phyloP scores from a whole-genome alignment of 2,888 invertebrate genomes.

The Andricus curvator region DNA sequence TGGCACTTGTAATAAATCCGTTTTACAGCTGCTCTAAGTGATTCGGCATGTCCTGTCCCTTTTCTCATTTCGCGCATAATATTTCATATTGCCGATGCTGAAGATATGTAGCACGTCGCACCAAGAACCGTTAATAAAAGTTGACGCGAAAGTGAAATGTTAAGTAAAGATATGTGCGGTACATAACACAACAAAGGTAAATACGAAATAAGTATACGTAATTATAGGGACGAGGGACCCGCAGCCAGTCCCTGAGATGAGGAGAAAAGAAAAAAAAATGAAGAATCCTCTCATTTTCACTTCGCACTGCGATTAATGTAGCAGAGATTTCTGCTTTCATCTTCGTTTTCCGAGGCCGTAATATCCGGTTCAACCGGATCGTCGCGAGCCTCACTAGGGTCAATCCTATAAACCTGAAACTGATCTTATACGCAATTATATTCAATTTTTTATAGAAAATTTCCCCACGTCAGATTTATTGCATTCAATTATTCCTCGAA shows the following conservation, averaged over 20 bases:
- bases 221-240: neutral
- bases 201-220: neutral
- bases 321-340: neutral
- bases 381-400: neutral
- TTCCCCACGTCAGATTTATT: neutral
- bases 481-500: neutral
- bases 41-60: constrained; percentile 24
- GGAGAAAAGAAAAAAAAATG: neutral
- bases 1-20: constrained; percentile 6
- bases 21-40: constrained; percentile 29
- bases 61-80: constrained; percentile 14
- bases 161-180: constrained; percentile 10
- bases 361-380: neutral
- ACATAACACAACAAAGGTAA: constrained; percentile 5
- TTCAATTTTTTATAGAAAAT: neutral
- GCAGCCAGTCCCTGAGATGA: neutral
- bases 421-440: neutral
- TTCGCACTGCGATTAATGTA: constrained; percentile 10
- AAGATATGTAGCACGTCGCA: constrained; percentile 18
- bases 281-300: constrained; percentile 8
- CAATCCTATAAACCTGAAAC: neutral
- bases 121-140: neutral
- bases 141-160: constrained; percentile 36
- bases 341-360: neutral
- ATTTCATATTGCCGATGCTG: constrained; percentile 26